phyloP scores from a whole-genome alignment of 2,113 vertebrate genomes.

The Pedionomus torquatus region DNA sequence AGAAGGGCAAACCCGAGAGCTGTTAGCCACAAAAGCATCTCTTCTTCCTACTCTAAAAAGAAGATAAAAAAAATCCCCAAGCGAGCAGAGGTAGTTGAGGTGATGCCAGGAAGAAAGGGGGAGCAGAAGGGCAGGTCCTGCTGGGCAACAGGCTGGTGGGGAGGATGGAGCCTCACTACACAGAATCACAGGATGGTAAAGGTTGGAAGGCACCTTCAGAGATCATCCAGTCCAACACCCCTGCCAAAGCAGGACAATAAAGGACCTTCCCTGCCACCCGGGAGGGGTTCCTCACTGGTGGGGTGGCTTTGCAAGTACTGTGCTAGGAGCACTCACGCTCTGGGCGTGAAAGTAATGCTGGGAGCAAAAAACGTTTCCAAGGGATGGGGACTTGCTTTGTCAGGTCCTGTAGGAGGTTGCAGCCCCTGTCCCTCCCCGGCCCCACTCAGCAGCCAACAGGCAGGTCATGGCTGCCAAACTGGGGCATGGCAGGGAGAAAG shows the following conservation, averaged over 20 bases:
- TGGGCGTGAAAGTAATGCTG: neutral
- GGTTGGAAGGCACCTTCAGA: neutral
- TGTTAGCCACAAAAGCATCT: neutral
- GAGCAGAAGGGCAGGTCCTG: neutral
- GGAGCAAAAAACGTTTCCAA: rapidly evolving
- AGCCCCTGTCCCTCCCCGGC: rapidly evolving
- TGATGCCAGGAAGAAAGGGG: neutral
- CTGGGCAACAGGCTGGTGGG: neutral
- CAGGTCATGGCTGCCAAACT: neutral
- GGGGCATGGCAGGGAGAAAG: rapidly evolving
- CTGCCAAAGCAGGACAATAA: rapidly evolving
- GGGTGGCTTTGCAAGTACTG: neutral
- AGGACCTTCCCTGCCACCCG: neutral
- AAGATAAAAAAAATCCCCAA: neutral
- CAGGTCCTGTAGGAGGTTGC: neutral
- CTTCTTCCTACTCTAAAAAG: neutral
- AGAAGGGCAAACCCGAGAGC: neutral
- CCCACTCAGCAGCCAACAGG: neutral
- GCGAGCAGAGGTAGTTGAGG: neutral
- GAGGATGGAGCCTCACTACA: neutral
- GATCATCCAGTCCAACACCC: neutral
- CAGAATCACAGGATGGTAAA: neutral
- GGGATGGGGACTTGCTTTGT: neutral
- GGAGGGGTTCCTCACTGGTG: rapidly evolving
- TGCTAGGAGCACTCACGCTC: rapidly evolving